Evolutionary conservation across 2,797 vertebrate species (phyloP), one percentile per base, ranked within the genome.

Genomic region (Danio kyathit): DNA sequence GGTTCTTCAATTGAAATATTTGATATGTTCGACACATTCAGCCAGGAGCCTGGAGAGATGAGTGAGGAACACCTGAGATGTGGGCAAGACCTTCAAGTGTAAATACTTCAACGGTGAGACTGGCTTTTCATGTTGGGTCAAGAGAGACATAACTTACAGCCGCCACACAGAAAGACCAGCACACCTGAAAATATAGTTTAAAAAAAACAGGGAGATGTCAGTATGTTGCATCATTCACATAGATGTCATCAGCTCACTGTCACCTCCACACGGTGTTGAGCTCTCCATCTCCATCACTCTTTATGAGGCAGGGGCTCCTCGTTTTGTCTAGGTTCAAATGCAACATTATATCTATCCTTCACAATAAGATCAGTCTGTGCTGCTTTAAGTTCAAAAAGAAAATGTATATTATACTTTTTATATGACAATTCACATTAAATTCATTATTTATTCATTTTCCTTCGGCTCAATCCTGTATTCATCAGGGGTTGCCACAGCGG

Each of bases 171-270:
- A 61, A 71, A 60, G 44, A 60, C 38, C 5, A 48, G 54, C 46
- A 51, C 16, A 60, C 12, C 43, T 44, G 16, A 51, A 78, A 40
- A 59, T 79, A 61, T 61, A 48, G 7, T 48, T 48, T 2, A 1
- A 48, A 29, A 65, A 69, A 49, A 79, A 41, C 65, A 21, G 66
- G 17, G 66, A 19, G 66, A 40, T 79, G 76, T 61, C 66, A 79
- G 38, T 4, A 52, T 71, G 76, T 79, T 79, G 66, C 76, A 79
- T 79, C 77, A 79, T 19, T 79, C 48, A 71, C 59, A 60, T 56
- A 60, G 29, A 71, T 60, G 46, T 61, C 44, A 79, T 43, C n/a
- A 76, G 60, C 48, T 76, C 48, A 65, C 74, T 52, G 61, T 64
- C 46, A 71, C 76, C 29, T 61, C n/a, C 6, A 17, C 48, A 52